Evolutionary conservation across 2,797 vertebrate genomes (phyloP).

Genomic region (Lepus oiostolus): DNA sequence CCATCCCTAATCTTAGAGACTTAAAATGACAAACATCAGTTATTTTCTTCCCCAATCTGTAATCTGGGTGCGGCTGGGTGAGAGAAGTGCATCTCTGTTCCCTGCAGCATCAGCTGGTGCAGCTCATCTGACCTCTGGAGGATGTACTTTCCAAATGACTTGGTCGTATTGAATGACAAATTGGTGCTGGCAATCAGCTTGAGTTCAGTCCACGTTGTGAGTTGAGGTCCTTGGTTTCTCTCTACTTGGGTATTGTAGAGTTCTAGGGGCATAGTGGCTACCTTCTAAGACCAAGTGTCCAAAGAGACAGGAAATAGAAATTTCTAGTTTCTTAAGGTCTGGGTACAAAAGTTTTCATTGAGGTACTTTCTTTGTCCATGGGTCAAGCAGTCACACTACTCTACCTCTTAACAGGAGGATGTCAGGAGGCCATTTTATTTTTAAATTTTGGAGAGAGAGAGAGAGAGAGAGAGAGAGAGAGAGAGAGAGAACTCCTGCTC

Average conservation of each 20-base stretch:
- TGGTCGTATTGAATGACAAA: not conserved
- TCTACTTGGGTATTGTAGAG: not conserved
- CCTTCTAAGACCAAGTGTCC: not conserved
- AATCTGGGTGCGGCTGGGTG: not conserved
- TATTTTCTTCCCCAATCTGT: not conserved
- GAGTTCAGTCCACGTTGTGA: not conserved
- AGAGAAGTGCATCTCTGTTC: not conserved
- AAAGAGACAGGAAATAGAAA: not conserved
- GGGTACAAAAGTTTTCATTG: not conserved
- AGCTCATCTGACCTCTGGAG: not conserved
- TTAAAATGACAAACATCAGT: not conserved
- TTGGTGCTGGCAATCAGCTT: not conserved
- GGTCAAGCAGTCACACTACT: not conserved
- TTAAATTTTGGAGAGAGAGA: too few species aligned
- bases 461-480: too few species aligned
- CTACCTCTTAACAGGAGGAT: not conserved
- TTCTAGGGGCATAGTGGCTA: not conserved
- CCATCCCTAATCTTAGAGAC: not conserved
- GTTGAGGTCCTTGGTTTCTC: not conserved
- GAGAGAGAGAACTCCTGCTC: too few species aligned
- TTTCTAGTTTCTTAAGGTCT: not conserved
- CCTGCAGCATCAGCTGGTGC: not conserved
- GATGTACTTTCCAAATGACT: not conserved
- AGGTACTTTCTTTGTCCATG: not conserved
- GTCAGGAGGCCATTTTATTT: not conserved